Evolutionary conservation across 2,888 invertebrate genomes (phyloP).

Genomic region (Yponomeuta sedellus): DNA sequence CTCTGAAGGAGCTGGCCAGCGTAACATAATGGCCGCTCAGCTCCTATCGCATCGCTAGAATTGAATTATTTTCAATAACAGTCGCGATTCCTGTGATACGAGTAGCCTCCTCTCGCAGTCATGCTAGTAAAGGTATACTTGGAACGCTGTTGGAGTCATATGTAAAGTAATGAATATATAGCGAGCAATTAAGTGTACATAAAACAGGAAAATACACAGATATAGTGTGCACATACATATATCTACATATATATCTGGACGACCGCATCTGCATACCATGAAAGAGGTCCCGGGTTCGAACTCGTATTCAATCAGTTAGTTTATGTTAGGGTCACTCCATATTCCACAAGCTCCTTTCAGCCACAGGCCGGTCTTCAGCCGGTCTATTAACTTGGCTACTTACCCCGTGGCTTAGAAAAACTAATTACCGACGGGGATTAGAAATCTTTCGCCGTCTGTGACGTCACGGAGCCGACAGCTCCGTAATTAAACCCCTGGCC

Average conservation of each 20-base stretch:
- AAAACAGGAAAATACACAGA: too few species aligned
- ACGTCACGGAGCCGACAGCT: not conserved
- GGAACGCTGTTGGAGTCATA: too few species aligned
- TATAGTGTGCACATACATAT: too few species aligned
- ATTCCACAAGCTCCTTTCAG: not conserved
- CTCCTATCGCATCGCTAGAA: constrained; percentile 19
- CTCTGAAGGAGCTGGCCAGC: constrained; percentile 13
- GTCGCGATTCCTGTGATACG: constrained; percentile 1
- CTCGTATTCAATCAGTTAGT: too few species aligned
- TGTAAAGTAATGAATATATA: too few species aligned
- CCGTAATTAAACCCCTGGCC: constrained; percentile 1
- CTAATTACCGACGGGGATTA: constrained; percentile 4
- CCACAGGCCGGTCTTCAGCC: not conserved
- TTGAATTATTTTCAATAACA: constrained; percentile 32
- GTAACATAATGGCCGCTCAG: constrained; percentile 11
- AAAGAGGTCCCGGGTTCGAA: too few species aligned
- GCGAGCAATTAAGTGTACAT: too few species aligned
- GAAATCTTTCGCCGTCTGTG: constrained; percentile 10
- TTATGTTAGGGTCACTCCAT: too few species aligned
- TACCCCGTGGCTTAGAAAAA: not conserved
- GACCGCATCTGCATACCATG: too few species aligned
- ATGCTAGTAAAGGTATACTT: not conserved
- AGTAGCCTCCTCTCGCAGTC: not conserved
- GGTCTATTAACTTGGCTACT: constrained; percentile 1
- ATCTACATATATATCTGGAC: too few species aligned